Evolutionary conservation across 2,113 vertebrate genomes (phyloP).

Genomic region (Corythaixoides concolor): DNA sequence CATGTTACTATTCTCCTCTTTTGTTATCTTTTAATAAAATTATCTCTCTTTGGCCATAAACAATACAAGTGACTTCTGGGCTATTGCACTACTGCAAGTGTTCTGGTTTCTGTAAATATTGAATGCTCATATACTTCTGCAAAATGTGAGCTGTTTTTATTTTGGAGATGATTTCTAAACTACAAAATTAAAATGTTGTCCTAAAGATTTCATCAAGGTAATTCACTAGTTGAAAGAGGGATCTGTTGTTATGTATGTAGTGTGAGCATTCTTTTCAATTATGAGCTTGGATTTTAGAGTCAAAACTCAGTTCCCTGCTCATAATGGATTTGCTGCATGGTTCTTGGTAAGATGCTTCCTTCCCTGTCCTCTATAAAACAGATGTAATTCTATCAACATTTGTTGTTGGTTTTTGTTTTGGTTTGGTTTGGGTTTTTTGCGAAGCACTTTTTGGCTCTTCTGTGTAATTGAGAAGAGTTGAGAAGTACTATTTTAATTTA

Average conservation of each 20-base stretch:
- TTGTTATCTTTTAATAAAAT: background rate
- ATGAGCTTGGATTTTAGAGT: background rate
- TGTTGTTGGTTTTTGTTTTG: no score
- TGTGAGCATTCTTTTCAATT: background rate
- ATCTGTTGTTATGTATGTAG: background rate
- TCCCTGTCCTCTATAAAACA: background rate
- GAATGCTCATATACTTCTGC: background rate
- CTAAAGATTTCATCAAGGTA: background rate
- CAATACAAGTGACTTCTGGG: background rate
- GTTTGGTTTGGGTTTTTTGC: background rate
- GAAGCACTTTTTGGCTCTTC: background rate
- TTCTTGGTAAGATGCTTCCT: background rate
- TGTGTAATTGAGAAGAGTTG: background rate
- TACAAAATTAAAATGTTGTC: background rate
- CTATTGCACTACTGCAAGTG: background rate
- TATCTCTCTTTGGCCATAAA: background rate
- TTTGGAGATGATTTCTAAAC: background rate
- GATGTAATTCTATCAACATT: background rate
- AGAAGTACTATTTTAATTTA: background rate
- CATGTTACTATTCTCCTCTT: background rate
- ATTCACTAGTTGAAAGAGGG: background rate
- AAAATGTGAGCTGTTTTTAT: background rate
- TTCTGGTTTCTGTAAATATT: background rate
- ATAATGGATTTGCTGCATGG: background rate
- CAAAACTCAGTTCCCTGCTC: background rate